These are phyloP conservation scores for Stenodera caucasica DNA, from an alignment of 2,888 invertebrate genomes.

Conservation along the genomic window DNA sequence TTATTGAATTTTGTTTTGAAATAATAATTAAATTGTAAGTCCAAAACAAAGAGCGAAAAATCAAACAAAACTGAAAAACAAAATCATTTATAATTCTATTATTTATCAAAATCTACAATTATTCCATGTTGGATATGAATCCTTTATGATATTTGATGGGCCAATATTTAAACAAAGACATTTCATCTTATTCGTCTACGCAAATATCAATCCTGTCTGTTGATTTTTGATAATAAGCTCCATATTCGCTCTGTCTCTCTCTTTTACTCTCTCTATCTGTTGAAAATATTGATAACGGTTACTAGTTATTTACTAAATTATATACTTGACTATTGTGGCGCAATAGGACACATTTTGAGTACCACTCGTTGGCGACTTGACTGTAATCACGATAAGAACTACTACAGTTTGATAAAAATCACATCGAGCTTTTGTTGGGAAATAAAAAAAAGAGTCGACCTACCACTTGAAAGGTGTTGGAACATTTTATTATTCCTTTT, in stretches of 20 bases:
- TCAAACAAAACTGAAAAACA: too few species aligned
- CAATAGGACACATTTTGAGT: constrained; percentile 48
- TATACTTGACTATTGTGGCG: constrained; percentile 36
- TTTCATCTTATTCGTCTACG: constrained; percentile 29
- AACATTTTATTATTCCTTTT: background rate
- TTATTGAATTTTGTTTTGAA: constrained; percentile 21
- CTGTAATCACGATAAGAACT: constrained; percentile 51
- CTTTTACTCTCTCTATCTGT: too few species aligned
- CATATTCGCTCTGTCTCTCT: too few species aligned
- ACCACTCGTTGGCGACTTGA: constrained; percentile 51
- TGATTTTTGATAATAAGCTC: constrained; percentile 27
- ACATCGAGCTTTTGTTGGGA: background rate
- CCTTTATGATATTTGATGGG: constrained; percentile 28
- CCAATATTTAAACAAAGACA: constrained; percentile 31
- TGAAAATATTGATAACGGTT: background rate
- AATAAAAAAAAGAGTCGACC: background rate
- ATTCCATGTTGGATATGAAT: constrained; percentile 13
- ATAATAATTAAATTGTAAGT: background rate
- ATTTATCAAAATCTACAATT: too few species aligned
- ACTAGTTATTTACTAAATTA: constrained; percentile 14
- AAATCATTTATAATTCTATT: background rate
- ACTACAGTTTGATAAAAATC: constrained; percentile 29
- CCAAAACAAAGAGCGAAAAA: too few species aligned
- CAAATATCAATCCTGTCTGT: constrained; percentile 31
- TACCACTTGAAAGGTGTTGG: constrained; percentile 17